Evolutionary conservation across 2,797 vertebrate species (phyloP).

Genomic region (Crax fasciolata): DNA sequence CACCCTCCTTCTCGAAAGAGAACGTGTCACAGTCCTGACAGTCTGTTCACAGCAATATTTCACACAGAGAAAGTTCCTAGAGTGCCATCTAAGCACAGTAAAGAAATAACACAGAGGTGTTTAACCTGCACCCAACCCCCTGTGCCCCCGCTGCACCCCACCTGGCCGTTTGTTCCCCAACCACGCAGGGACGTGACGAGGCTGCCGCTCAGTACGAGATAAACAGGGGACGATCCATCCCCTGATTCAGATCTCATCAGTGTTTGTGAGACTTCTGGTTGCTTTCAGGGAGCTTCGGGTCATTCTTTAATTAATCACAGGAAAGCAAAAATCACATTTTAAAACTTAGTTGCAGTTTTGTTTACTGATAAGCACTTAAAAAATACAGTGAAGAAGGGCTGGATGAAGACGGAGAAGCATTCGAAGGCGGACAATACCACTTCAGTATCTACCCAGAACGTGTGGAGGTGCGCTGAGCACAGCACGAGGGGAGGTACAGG

Average conservation of each 20-base stretch:
- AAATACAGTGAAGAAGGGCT: background rate
- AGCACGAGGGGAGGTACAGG: background rate
- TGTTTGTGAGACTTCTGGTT: background rate
- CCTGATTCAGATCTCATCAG: background rate
- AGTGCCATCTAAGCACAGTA: constrained; percentile 17
- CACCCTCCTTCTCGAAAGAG: background rate
- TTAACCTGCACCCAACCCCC: background rate
- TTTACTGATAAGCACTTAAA: background rate
- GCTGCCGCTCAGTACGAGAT: background rate
- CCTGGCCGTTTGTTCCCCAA: background rate
- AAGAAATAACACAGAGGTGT: background rate
- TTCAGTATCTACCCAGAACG: background rate
- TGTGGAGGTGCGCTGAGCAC: background rate
- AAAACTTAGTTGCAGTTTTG: background rate
- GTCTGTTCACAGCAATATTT: constrained; percentile 4
- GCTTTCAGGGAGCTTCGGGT: background rate
- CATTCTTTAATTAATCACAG: background rate
- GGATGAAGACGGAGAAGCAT: background rate
- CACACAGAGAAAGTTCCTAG: background rate
- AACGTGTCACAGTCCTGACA: background rate
- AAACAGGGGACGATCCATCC: background rate
- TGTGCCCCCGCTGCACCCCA: background rate
- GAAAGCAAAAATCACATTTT: background rate
- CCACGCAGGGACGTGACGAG: background rate
- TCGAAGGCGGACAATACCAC: background rate